Conservation (phyloP, 1,140 invertebrate species). For the Muscidifurax raptorellus region DNA sequence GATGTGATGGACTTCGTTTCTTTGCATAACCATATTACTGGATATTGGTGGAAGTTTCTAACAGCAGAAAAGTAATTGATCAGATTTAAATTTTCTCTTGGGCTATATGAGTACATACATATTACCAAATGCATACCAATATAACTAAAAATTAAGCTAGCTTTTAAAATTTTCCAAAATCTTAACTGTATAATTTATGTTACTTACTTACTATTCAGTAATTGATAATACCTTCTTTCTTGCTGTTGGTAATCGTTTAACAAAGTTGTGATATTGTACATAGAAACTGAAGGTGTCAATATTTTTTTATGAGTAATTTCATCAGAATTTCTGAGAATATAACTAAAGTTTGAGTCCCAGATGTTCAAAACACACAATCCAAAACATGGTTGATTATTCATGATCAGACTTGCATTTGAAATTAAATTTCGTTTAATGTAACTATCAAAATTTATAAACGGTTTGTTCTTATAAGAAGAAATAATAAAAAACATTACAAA, state of each 20-base stretch:
- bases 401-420: neutral
- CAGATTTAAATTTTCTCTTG: no score
- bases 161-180: neutral
- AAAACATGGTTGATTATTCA: neutral
- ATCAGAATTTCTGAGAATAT: neutral
- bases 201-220: neutral
- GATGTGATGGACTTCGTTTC: neutral
- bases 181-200: neutral
- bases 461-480: slow-evolving; percentile 7
- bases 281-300: neutral
- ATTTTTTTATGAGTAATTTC: neutral
- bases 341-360: neutral
- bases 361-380: neutral
- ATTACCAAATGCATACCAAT: neutral
- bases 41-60: neutral
- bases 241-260: neutral
- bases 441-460: neutral
- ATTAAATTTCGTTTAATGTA: neutral
- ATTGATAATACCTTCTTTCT: neutral
- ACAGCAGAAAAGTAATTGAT: neutral
- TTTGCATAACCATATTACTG: neutral
- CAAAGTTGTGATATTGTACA: neutral
- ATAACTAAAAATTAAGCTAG: neutral
- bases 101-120: no score
- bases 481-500: slow-evolving; percentile 52